Evolutionary conservation across 2,113 vertebrate species (phyloP).

Genomic region (Naja naja): DNA sequence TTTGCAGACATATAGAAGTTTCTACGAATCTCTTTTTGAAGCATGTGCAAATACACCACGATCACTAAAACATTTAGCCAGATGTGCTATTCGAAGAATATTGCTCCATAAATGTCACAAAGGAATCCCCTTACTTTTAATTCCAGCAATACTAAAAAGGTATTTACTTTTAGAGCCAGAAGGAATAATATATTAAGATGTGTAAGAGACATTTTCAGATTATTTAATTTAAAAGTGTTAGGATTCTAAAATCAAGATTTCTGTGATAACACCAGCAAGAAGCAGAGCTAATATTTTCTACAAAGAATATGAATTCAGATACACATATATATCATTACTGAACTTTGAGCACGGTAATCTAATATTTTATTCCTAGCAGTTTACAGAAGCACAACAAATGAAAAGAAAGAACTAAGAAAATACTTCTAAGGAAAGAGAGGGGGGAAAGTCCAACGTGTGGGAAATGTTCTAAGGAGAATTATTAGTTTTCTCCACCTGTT

Average conservation of each 20-base stretch:
- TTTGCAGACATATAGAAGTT: slow-evolving; percentile 79
- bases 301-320: background rate
- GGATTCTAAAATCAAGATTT: fast-evolving
- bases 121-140: slow-evolving; percentile 74
- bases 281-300: background rate
- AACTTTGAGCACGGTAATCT: background rate
- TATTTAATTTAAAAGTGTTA: fast-evolving
- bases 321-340: background rate
- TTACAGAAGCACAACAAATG: background rate
- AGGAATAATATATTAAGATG: slow-evolving; percentile 77
- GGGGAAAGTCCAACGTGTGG: background rate
- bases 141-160: slow-evolving; percentile 81
- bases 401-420: background rate
- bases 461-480: background rate
- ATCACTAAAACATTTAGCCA: slow-evolving; percentile 85
- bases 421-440: background rate
- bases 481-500: background rate
- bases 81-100: slow-evolving; percentile 80
- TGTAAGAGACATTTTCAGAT: fast-evolving
- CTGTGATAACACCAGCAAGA: background rate
- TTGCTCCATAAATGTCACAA: slow-evolving; percentile 74
- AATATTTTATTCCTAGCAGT: background rate
- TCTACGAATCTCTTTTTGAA: slow-evolving; percentile 88
- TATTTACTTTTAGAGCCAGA: slow-evolving; percentile 91
- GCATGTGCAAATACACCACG: slow-evolving; percentile 85